These are phyloP conservation scores for Ornithoptera priamus DNA, from an alignment of 2,888 invertebrate species.

Conservation along the genomic window DNA sequence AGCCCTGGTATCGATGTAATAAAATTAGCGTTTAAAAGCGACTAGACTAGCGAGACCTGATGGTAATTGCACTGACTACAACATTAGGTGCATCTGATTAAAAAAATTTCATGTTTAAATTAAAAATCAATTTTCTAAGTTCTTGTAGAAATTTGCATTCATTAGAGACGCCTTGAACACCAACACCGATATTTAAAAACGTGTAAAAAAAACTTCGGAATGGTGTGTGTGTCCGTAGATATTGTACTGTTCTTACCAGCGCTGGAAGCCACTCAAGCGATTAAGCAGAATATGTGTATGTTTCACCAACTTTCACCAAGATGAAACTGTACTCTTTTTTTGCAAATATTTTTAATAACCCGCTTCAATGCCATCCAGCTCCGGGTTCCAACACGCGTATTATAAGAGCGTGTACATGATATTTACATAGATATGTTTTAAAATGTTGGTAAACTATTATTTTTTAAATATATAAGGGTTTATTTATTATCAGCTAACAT, in stretches of 20 bases:
- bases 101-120: no score
- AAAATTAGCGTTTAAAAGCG: no score
- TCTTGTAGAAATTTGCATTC: no score
- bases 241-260: background rate
- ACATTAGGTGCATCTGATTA: no score
- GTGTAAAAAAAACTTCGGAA: slow-evolving; percentile 7
- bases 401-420: background rate
- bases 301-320: slow-evolving; percentile 1
- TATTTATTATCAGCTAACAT: no score
- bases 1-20: no score
- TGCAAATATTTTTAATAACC: slow-evolving; percentile 4
- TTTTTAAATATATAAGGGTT: no score
- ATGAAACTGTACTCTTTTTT: background rate
- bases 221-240: slow-evolving; percentile 3
- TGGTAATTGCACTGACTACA: no score
- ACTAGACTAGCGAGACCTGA: no score
- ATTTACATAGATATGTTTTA: background rate
- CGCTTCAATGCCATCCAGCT: slow-evolving; percentile 3
- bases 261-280: slow-evolving; percentile 4
- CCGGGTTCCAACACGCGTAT: background rate
- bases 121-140: no score
- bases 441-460: background rate
- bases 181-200: slow-evolving; percentile 3
- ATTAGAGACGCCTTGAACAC: background rate
- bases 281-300: slow-evolving; percentile 9